Base-by-base conservation (phyloP, 2,888 invertebrate species). In the Hyposoter didymator region DNA sequence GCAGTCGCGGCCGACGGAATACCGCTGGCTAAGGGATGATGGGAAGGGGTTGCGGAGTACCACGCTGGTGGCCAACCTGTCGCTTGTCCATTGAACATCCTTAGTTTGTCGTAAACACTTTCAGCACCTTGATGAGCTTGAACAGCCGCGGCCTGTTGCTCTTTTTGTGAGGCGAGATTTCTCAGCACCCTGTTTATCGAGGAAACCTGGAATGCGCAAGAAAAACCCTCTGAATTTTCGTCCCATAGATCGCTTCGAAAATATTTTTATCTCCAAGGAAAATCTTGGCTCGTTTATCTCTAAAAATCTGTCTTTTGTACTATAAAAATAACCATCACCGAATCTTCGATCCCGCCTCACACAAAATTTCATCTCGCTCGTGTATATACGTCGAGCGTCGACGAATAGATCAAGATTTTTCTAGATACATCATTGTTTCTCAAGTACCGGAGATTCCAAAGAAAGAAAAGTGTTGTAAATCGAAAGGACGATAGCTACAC, bases 171-270 rank as follows among this genome's bases (percentile, higher is more conserved):
- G 39, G 99, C 98, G 91, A 99, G 95, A 95, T 99, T 99, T 88
- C 99, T 95, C 84, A 99, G 96, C 86, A 99, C 99, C 90, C 99
- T 97, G 95, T 99, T 99, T 94, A 99, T 99, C 92, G 99, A 99
- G 87, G 99, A 99, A 89, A 99, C 99, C 99, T 99, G 95, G 49
- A 5, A 14, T 12, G 59, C 28, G 6, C 4, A 14, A 59, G n/a
- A 14, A 59, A 3, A 59, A 28, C 28, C 8, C 59, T 59, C 0
- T 14, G 6, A 28, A 59, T 59, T 14, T 10, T 2, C 14, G 14
- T 28, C 12, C 28, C 59, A 59, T 5, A 28, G 59, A 14, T 3
- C 22, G 14, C n/a, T 59, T 14, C 4, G 6, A 28, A n/a, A n/a
- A 28, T 1, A 28, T 12, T 28, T 28, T 14, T 28, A 59, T 59